Conservation (phyloP, 2,113 vertebrate species). For the Crotalus tigris region DNA sequence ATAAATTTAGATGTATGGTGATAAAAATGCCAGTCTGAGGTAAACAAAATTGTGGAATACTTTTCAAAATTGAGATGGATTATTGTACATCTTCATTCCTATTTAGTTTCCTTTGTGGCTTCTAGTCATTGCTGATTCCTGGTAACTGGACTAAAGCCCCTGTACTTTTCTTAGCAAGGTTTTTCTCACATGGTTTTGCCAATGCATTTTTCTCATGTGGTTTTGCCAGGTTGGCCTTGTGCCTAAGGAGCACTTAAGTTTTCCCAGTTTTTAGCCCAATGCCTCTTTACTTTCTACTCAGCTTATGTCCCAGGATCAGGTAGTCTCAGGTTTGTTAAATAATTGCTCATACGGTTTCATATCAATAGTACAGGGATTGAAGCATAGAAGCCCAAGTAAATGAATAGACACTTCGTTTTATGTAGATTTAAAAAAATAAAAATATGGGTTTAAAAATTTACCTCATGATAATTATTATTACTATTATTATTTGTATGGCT, state of each 20-base stretch:
- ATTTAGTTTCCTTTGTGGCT: not conserved
- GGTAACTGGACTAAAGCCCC: not conserved
- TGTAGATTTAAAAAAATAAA: not conserved
- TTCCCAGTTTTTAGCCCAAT: not conserved
- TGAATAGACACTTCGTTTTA: not conserved
- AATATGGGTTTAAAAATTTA: not conserved
- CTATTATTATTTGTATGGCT: not conserved
- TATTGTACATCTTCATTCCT: not conserved
- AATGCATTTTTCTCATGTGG: not conserved
- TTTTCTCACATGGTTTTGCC: not conserved
- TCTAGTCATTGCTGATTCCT: not conserved
- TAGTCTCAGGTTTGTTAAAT: not conserved
- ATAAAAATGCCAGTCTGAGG: not conserved
- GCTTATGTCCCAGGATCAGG: not conserved
- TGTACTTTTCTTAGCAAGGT: not conserved
- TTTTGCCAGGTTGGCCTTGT: not conserved
- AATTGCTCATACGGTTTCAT: not conserved
- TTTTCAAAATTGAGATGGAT: not conserved
- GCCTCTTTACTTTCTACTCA: not conserved
- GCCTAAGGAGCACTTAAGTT: not conserved
- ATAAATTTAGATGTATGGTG: not conserved
- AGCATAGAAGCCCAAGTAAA: not conserved
- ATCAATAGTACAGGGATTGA: not conserved
- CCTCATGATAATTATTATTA: not conserved
- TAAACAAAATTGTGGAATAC: not conserved